phyloP scores from a whole-genome alignment of 2,797 vertebrate species.

The Trachops cirrhosus region DNA sequence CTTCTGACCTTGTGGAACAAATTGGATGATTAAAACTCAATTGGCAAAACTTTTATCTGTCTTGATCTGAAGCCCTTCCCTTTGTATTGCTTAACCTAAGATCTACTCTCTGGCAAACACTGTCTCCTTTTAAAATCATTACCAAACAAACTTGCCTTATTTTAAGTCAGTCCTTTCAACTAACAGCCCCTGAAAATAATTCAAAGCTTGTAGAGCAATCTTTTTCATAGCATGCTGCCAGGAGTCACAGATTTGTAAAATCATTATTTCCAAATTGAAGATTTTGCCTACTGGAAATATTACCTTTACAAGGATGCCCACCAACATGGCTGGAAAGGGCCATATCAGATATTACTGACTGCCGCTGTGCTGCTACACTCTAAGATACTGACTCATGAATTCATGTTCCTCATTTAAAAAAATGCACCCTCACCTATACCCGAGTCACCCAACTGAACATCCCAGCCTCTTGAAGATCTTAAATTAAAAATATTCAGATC shows the following conservation, averaged over 20 bases:
- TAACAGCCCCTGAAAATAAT: background rate
- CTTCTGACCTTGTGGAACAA: background rate
- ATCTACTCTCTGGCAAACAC: background rate
- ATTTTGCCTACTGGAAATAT: background rate
- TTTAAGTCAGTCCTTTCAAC: background rate
- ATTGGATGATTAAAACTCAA: background rate
- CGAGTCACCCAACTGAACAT: background rate
- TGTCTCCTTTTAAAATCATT: background rate
- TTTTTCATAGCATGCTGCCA: background rate
- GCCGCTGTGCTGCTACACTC: background rate
- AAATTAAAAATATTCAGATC: background rate
- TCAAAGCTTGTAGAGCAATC: background rate
- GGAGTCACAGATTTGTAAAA: background rate
- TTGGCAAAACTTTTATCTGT: background rate
- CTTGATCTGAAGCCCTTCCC: background rate
- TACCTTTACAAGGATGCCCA: background rate
- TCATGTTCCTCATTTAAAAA: background rate
- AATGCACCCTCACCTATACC: background rate
- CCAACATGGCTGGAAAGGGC: background rate
- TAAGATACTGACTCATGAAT: background rate
- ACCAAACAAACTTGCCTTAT: background rate
- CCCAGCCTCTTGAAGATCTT: background rate
- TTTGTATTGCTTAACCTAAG: background rate
- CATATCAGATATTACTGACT: background rate
- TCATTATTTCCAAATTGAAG: background rate